These are phyloP conservation scores for Mellivora capensis DNA, from an alignment of 2,113 vertebrate species.

Conservation along the genomic window DNA sequence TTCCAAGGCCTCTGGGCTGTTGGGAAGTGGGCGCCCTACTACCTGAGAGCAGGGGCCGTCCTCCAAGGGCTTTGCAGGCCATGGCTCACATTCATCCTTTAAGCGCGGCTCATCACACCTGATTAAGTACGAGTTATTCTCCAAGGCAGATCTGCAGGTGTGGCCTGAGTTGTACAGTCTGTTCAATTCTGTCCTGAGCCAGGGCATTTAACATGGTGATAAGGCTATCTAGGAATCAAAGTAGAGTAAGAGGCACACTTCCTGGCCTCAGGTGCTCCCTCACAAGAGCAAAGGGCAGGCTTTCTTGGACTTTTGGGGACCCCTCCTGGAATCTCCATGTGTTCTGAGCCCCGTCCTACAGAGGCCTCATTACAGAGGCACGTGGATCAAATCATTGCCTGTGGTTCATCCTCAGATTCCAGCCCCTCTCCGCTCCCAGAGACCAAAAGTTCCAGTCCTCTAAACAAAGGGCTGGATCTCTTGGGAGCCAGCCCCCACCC, in stretches of 20 bases:
- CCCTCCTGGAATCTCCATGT: background rate
- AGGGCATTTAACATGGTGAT: no score
- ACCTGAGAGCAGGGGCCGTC: no score
- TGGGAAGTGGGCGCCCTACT: background rate
- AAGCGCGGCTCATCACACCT: background rate
- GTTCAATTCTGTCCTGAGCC: background rate
- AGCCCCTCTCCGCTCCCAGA: background rate
- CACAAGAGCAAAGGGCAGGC: background rate
- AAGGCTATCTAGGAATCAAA: background rate
- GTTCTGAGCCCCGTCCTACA: background rate
- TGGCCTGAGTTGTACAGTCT: no score
- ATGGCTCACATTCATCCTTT: rapidly evolving
- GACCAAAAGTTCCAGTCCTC: background rate
- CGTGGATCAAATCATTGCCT: background rate
- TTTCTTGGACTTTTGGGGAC: background rate
- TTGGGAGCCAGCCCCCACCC: no score
- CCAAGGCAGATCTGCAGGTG: rapidly evolving
- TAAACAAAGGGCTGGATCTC: background rate
- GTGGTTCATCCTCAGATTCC: background rate
- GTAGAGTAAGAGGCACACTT: background rate
- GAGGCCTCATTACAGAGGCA: background rate
- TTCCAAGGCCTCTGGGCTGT: background rate
- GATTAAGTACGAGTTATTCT: background rate
- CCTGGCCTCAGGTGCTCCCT: background rate
- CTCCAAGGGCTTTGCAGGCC: background rate